Conservation (phyloP, 2,797 vertebrate species). For the Erethizon dorsatum region DNA sequence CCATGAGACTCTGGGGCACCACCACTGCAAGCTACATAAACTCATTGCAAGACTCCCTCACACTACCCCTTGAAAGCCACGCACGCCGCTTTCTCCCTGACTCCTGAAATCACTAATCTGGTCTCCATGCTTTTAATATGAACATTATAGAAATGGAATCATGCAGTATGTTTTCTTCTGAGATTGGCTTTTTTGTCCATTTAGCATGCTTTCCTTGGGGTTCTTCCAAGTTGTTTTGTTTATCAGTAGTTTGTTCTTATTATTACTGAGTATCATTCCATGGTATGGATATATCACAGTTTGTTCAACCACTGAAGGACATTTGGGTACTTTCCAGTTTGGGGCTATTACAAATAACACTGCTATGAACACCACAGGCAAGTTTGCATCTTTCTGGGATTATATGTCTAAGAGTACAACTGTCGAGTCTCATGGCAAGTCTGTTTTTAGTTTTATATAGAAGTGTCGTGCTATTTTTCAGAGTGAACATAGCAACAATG, state of each 20-base stretch:
- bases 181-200: neutral
- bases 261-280: neutral
- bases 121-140: neutral
- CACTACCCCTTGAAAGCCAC: neutral
- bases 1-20: neutral
- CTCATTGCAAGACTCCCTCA: neutral
- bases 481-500: neutral
- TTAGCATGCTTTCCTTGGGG: neutral
- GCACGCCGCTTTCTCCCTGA: neutral
- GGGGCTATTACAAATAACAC: neutral
- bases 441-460: conserved; percentile 16
- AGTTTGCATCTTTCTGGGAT: conserved; percentile 2
- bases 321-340: neutral
- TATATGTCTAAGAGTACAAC: neutral
- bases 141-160: neutral
- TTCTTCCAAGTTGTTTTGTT: neutral
- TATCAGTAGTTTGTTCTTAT: neutral
- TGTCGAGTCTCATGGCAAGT: neutral
- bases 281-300: neutral
- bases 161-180: neutral
- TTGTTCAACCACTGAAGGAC: neutral
- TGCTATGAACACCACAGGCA: neutral
- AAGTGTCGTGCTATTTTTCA: conserved; percentile 25
- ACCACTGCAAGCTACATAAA: neutral
- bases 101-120: neutral